Percentiles rank a stretch among this genome's conserved stretches.
phyloP scores from a whole-genome alignment of 2,113 vertebrate species.

The Gadus macrocephalus region DNA sequence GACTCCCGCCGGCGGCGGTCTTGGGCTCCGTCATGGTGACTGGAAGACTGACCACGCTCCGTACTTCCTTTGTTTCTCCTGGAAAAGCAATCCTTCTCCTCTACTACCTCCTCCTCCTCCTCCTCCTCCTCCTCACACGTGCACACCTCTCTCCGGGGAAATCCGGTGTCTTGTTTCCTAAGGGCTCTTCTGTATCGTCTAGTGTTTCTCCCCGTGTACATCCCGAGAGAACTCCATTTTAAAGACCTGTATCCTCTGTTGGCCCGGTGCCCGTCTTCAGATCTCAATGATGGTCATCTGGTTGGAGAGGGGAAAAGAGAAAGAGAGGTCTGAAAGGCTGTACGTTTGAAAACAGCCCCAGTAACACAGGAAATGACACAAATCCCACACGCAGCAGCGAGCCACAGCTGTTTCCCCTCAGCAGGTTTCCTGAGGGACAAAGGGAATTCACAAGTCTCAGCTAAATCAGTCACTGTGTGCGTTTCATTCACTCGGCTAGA shows the following conservation, averaged over 20 bases:
- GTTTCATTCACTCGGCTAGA: conserved; percentile 50
- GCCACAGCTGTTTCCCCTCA: conserved; percentile 73
- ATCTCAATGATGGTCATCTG: conserved; percentile 55
- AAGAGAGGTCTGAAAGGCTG: conserved; percentile 25
- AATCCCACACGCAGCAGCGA: conserved; percentile 66
- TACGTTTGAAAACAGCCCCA: conserved; percentile 40
- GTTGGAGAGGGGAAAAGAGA: conserved; percentile 45
- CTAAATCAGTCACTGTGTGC: conserved; percentile 47
- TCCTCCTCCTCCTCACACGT: background rate
- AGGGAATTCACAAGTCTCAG: conserved; percentile 61
- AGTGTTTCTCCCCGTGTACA: background rate
- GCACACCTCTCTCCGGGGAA: conserved; percentile 31
- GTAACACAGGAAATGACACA: conserved; percentile 73
- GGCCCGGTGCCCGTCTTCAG: conserved; percentile 33
- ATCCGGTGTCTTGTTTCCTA: conserved; percentile 11
- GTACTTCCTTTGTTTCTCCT: conserved; percentile 8
- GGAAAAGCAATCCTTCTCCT: conserved; percentile 4
- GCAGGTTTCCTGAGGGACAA: conserved; percentile 67
- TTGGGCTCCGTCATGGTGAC: conserved; percentile 73
- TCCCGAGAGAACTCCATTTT: conserved; percentile 20
- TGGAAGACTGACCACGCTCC: conserved; percentile 27
- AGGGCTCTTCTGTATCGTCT: background rate
- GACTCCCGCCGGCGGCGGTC: conserved; percentile 8
- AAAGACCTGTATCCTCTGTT: background rate
- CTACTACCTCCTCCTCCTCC: background rate